Base-by-base conservation (phyloP, 2,113 vertebrate genomes). In the Indicator indicator region DNA sequence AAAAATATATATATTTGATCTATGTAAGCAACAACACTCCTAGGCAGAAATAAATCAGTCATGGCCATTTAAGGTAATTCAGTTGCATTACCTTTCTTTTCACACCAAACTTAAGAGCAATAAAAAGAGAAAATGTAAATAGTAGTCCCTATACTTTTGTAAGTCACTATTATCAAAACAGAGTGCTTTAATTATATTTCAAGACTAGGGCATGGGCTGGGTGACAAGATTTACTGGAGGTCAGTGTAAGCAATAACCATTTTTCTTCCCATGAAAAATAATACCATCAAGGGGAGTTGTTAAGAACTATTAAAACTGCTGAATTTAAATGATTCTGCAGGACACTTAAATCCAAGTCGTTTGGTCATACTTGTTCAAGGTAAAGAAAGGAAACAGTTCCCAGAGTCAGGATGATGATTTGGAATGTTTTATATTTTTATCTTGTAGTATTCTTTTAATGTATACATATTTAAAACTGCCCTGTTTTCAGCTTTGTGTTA, bases 121-220 rank as follows among this genome's bases (percentile, higher is more conserved):
- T 92, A 88, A 93, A 96, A 95, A 80, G 28, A 77, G 54, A 97
- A 97, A 97, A 97, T 77, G 44, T 96, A 95, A 87, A 96, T 91
- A 72, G 68, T 69, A 33, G 88, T 94, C 88, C 78, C 89, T 93
- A 90, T 38, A 94, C 78, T 97, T 97, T 89, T 86, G 63, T 95
- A 89, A 97, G 82, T 92, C 44, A 72, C 78, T 38, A 52, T 90
- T 92, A 96, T 94, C 83, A 93, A 97, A 97, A 95, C 62, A 93
- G 86, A 96, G 97, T 84, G 73, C 78, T 97, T 97, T 95, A 96
- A 97, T 97, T 97, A 93, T 95, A 95, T 96, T 97, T 97, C 5
- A 3, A 96, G 93, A 90, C 83, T 26, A 48, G 85, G 80, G 76
- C 91, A 88, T 40, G 26, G 60, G 46, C 86, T 82, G 91, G 67